Evolutionary conservation across 2,888 invertebrate genomes (phyloP), one percentile per base, ranked within the genome.

Genomic region (Macrosoma leucophasiata): DNA sequence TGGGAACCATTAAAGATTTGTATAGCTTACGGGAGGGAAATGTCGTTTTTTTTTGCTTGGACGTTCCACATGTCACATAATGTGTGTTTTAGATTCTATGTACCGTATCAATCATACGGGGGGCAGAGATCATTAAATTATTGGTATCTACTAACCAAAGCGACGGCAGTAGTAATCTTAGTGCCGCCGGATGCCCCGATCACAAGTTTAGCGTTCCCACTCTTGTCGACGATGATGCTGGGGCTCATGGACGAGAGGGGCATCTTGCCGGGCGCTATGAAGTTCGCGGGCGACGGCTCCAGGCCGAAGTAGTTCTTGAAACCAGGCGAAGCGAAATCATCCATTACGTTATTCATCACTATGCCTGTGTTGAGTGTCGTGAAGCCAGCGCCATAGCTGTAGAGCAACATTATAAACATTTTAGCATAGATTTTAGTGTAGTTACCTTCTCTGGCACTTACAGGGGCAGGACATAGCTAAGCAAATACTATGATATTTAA

Each of bases 331-430:
- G 95, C 93, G 70, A 98, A 98, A 63, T 98, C 98, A 50, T 96
- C 95, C 95, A 98, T 97, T 42, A 94, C 94, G 64, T 96, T 93
- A 71, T 98, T 98, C 70, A 95, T 91, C n/a, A 98, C 84, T 12
- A 98, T 92, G 0, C 97, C 98, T 0, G 95, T 94, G 31, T 88
- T 89, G 13, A 76, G 75, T 0, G 96, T 95, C 3, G 91, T 86
- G 42, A 91, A 86, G 36, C 92, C 91, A 2, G 94, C 91, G 2
- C 97, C 97, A 64, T 93, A 94, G 60, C 96, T 96, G 66, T 7
- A 76, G 69, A 50, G 42, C 44, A 22, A 10, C 31, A 36, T 10
- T 9, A n/a, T n/a, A n/a, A n/a, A n/a, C n/a, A n/a, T n/a, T n/a
- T n/a, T n/a, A n/a, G n/a, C n/a, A n/a, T n/a, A n/a, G n/a, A n/a